Evolutionary conservation across 2,888 invertebrate genomes (phyloP), one percentile per base, ranked within the genome.

Genomic region (Sturmia bella): DNA sequence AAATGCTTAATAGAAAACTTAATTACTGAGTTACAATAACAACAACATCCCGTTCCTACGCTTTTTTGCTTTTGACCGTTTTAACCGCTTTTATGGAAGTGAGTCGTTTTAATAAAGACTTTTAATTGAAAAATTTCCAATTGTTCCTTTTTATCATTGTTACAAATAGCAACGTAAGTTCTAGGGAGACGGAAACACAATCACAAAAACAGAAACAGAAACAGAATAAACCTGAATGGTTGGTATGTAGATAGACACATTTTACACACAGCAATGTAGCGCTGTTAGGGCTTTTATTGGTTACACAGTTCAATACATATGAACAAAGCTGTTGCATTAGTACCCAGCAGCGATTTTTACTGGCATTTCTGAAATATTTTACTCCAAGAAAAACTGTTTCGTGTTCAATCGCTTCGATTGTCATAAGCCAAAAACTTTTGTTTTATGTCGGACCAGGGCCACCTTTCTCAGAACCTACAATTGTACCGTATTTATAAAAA

Each of bases 111-210:
- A 85, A 85, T 84, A 86, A 85, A 84, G 83, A 84, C 83, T 84
- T 85, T 86, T 85, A 85, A 86, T 85, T 86, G 85, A 76, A 80
- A n/a, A 86, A 85, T 85, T 85, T 84, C 81, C 83, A 80, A 76
- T 83, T 76, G 69, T 73, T 80, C 69, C 41, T 69, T 64, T 81
- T 72, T 80, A 70, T 76, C 75, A 72, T 69, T 64, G 57, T 72
- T 70, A 54, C 74, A 73, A 61, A 66, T 66, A 57, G 37, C 63
- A 56, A 69, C 52, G 48, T 45, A 56, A 54, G 17, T 43, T 17
- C 11, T 41, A 24, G 56, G 37, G 17, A 39, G 39, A 9, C 27
- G 19, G 24, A 39, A 15, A 19, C 39, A 41, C 41, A 37, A n/a
- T 32, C 9, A 41, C 6, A 21, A 0, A 39, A 1, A 17, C 57